A percentile compares a stretch with the other conserved stretches of the same genome.
Evolutionary conservation across 1,140 invertebrate species (phyloP).

Genomic region (Zaprionus inermis): DNA sequence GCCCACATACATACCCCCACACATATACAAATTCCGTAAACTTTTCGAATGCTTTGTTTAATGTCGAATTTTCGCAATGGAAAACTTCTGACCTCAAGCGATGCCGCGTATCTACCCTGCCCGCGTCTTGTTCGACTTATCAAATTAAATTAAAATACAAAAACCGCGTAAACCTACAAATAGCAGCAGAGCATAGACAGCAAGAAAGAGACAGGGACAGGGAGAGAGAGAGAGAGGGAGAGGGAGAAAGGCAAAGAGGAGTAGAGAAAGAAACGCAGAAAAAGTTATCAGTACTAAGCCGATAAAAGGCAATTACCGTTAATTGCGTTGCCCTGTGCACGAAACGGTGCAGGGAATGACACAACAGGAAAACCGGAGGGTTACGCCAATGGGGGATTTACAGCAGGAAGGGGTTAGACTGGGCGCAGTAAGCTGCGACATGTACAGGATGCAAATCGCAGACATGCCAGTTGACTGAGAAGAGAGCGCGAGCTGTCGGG

Average conservation of each 20-base stretch:
- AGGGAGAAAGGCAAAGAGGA: too few relatives aligned
- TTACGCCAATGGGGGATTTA: background rate
- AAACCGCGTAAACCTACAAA: slow-evolving; percentile 78
- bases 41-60: slow-evolving; percentile 66
- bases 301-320: slow-evolving; percentile 82
- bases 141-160: slow-evolving; percentile 83
- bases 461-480: slow-evolving; percentile 25
- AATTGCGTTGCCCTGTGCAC: slow-evolving; percentile 77
- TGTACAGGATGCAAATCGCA: slow-evolving; percentile 73
- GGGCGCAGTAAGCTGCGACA: slow-evolving; percentile 25
- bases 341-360: slow-evolving; percentile 45
- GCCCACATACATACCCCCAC: slow-evolving; percentile 34
- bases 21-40: slow-evolving; percentile 40
- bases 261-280: slow-evolving; percentile 16
- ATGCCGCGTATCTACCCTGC: background rate
- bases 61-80: slow-evolving; percentile 71
- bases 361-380: slow-evolving; percentile 65
- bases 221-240: background rate
- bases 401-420: background rate
- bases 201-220: slow-evolving; percentile 22
- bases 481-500: slow-evolving; percentile 31
- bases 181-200: slow-evolving; percentile 28
- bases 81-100: slow-evolving; percentile 57
- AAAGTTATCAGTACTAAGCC: slow-evolving; percentile 80
- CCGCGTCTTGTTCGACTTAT: slow-evolving; percentile 54